Conservation (phyloP, 2,113 vertebrate genomes). For the Sarotherodon lohbergeri region DNA sequence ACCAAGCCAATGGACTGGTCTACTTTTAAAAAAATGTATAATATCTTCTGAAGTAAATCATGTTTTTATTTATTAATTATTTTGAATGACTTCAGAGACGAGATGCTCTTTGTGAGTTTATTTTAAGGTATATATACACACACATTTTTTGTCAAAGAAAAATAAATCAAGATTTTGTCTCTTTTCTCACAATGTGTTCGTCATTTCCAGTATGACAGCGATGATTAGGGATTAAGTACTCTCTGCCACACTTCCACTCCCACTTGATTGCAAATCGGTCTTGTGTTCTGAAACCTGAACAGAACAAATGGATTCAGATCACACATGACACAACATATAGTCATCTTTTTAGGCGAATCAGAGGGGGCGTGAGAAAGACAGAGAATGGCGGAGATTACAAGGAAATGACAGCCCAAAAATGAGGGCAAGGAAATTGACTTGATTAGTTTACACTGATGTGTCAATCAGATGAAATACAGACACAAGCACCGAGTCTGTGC, state of each 20-base stretch:
- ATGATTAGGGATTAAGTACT: not conserved
- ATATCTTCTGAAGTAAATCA: not conserved
- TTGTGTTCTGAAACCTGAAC: not conserved
- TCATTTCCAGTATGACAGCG: not conserved
- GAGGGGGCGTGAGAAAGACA: not conserved
- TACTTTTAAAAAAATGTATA: not conserved
- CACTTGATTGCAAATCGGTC: not conserved
- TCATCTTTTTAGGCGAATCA: not conserved
- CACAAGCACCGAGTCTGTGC: not conserved
- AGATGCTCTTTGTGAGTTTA: not conserved
- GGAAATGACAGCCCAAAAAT: not conserved
- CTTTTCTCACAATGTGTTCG: not conserved
- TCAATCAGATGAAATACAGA: not conserved
- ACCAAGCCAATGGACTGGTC: not conserved
- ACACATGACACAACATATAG: not conserved
- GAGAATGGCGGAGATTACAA: not conserved
- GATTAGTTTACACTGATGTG: not conserved
- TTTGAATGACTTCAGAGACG: not conserved
- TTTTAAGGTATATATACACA: not conserved
- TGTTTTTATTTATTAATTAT: not conserved
- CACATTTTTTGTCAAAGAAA: not conserved
- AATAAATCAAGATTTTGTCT: not conserved
- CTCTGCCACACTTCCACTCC: not conserved
- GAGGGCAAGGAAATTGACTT: slow-evolving; percentile 2
- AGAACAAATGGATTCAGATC: not conserved